A percentile compares a stretch with the other conserved stretches of the same genome.
These are phyloP conservation scores for Petaurus breviceps DNA, from an alignment of 2,113 vertebrate genomes.

Conservation along the genomic window DNA sequence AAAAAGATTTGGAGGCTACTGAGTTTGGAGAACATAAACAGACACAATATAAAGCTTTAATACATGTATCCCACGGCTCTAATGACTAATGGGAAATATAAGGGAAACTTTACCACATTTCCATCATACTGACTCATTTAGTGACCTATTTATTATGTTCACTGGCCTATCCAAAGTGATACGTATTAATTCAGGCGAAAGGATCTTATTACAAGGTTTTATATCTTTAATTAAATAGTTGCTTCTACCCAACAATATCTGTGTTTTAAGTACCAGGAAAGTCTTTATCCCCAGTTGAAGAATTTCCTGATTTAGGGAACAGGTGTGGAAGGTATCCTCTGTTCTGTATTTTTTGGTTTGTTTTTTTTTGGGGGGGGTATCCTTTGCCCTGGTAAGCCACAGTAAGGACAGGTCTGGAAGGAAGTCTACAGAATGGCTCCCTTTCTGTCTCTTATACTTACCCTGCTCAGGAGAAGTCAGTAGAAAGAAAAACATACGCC, in stretches of 20 bases:
- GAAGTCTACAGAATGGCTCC: background rate
- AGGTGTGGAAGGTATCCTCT: background rate
- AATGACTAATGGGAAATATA: background rate
- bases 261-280: background rate
- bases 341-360: background rate
- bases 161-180: background rate
- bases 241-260: background rate
- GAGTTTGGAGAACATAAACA: background rate
- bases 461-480: rapidly evolving
- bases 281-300: background rate
- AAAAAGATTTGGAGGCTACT: background rate
- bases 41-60: background rate
- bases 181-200: background rate
- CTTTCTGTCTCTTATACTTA: background rate
- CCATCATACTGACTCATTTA: background rate
- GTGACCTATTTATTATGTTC: background rate
- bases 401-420: background rate
- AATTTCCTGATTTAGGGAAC: background rate
- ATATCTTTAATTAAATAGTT: background rate
- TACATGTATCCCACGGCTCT: background rate
- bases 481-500: background rate
- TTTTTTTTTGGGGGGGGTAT: background rate
- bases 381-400: background rate
- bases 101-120: background rate
- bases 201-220: background rate